A percentile compares a stretch with the other conserved stretches of the same genome.
phyloP scores from a whole-genome alignment of 2,797 vertebrate genomes.

The Loris lydekkerianus region DNA sequence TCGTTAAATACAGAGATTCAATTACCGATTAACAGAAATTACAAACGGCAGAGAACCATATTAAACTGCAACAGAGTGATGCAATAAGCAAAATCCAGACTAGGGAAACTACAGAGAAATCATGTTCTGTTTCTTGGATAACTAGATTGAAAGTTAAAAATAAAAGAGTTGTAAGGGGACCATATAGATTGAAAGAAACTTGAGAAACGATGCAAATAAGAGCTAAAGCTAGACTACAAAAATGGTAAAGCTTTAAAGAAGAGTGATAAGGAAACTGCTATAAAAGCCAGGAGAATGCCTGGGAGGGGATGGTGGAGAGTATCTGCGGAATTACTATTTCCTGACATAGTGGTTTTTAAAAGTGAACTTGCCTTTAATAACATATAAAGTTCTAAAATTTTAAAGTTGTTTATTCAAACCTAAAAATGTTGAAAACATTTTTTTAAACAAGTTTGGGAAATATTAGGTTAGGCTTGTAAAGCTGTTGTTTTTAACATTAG shows the following conservation, averaged over 20 bases:
- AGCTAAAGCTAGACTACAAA: not conserved
- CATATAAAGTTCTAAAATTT: not conserved
- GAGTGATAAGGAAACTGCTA: not conserved
- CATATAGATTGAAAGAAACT: not conserved
- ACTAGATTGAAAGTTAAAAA: not conserved
- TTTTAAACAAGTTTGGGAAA: not conserved
- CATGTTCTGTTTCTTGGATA: not conserved
- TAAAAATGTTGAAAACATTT: slow-evolving; percentile 11
- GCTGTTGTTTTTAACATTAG: not conserved
- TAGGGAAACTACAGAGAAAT: not conserved
- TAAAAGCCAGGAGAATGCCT: not conserved
- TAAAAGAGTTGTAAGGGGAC: not conserved
- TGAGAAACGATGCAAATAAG: not conserved
- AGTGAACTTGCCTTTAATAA: not conserved
- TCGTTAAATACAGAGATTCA: not conserved
- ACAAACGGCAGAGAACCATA: not conserved
- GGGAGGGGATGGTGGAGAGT: not conserved
- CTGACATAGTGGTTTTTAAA: not conserved
- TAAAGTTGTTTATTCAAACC: not conserved
- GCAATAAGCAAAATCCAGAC: not conserved
- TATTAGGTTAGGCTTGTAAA: not conserved
- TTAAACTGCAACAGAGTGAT: not conserved
- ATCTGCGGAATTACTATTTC: not conserved
- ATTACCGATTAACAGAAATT: not conserved
- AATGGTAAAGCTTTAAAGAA: not conserved